These are phyloP conservation scores for Drosophila yooni DNA, from an alignment of 2,888 invertebrate species.

Conservation along the genomic window DNA sequence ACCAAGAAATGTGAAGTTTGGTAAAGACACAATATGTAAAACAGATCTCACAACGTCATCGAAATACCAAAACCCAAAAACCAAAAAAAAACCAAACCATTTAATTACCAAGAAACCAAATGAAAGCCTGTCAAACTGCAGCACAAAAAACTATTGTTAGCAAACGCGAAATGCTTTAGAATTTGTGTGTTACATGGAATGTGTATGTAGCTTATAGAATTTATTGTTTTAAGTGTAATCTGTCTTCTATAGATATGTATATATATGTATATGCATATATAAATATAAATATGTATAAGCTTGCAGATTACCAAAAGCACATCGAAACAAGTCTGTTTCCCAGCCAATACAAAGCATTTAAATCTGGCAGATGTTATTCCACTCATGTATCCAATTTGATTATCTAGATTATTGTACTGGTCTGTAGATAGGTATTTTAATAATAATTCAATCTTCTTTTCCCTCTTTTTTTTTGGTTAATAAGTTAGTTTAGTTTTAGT, in stretches of 20 bases:
- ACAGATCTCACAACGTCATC: constrained; percentile 56
- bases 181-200: constrained; percentile 9
- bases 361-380: neutral
- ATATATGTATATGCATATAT: neutral
- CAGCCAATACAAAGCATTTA: neutral
- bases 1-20: constrained; percentile 94
- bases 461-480: neutral
- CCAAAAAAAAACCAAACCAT: constrained; percentile 1
- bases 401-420: neutral
- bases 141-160: constrained; percentile 11
- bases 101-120: neutral
- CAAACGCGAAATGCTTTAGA: constrained; percentile 1
- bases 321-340: neutral
- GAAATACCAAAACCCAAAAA: constrained; percentile 23
- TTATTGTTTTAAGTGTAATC: constrained; percentile 19
- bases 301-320: constrained; percentile 8
- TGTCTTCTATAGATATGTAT: neutral
- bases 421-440: neutral
- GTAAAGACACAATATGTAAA: constrained; percentile 86
- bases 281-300: constrained; percentile 6
- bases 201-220: neutral
- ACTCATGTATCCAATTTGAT: neutral
- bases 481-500: too few species aligned
- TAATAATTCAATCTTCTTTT: neutral
- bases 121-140: neutral